Percentiles rank a stretch among this genome's conserved stretches.
phyloP scores from a whole-genome alignment of 2,113 vertebrate genomes.

The Noctilio leporinus region DNA sequence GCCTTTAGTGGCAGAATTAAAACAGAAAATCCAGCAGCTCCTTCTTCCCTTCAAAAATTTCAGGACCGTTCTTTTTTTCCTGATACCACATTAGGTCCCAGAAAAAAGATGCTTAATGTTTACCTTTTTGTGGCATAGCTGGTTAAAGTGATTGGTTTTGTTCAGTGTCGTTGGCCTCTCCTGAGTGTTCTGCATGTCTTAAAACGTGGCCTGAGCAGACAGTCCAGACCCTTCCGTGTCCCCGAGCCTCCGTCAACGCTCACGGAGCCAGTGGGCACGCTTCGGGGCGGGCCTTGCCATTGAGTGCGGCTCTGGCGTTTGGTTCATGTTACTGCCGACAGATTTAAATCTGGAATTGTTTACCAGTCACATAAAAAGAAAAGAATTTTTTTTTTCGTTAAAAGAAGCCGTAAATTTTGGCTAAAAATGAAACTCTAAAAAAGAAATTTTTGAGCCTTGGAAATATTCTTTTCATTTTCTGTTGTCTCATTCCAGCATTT shows the following conservation, averaged over 20 bases:
- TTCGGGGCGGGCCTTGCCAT: too few relatives aligned
- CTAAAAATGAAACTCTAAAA: background rate
- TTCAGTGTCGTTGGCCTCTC: too few relatives aligned
- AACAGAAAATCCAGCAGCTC: background rate
- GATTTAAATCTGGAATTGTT: conserved; percentile 13
- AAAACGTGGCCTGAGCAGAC: background rate
- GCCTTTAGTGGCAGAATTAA: background rate
- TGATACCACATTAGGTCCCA: background rate
- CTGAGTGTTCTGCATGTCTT: background rate
- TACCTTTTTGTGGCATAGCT: background rate
- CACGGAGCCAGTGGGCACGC: background rate
- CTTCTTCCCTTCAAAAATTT: background rate
- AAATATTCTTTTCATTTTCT: conserved; percentile 25
- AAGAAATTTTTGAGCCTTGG: background rate
- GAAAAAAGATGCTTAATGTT: background rate
- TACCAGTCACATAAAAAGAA: background rate
- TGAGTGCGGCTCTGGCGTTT: background rate
- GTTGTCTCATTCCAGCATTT: background rate
- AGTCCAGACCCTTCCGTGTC: background rate
- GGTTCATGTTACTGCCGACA: background rate
- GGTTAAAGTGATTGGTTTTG: background rate
- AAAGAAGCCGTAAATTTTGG: background rate
- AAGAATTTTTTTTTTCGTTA: background rate
- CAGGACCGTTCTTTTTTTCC: background rate
- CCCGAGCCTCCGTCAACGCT: background rate